These are phyloP conservation scores for Barnardius zonarius DNA, from an alignment of 2,113 vertebrate genomes.

Conservation along the genomic window DNA sequence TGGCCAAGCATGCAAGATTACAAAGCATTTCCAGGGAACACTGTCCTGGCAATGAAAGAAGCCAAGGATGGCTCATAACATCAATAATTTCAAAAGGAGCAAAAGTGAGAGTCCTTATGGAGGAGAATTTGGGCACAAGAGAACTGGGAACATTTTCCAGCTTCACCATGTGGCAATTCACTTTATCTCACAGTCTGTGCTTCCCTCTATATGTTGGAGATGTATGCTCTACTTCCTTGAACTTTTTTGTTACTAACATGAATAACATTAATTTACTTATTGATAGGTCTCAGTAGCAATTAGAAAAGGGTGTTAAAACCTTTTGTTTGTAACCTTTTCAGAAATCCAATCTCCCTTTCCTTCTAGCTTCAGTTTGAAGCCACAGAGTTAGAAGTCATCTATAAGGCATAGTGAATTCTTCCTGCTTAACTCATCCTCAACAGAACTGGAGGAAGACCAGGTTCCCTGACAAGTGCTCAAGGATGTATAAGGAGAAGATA, in stretches of 20 bases:
- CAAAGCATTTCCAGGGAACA: slow-evolving; percentile 2
- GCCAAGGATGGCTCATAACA: background rate
- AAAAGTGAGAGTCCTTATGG: background rate
- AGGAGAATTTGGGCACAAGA: background rate
- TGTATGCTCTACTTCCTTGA: background rate
- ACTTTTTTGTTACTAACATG: background rate
- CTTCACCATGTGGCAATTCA: background rate
- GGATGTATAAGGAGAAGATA: accelerated
- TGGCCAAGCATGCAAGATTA: background rate
- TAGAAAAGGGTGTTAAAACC: background rate
- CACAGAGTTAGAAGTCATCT: background rate
- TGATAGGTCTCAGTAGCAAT: background rate
- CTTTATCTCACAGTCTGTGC: background rate
- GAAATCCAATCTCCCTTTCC: background rate
- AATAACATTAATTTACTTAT: background rate
- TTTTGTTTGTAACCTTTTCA: background rate
- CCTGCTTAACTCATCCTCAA: background rate
- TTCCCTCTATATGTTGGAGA: background rate
- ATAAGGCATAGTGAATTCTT: background rate
- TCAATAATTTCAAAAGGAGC: background rate
- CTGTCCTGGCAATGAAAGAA: background rate
- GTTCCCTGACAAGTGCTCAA: background rate
- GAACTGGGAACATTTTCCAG: background rate
- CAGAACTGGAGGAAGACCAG: background rate
- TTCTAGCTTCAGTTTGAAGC: background rate